Base-by-base conservation (phyloP, 2,888 invertebrate species). In the Pristionchus japonicus region DNA sequence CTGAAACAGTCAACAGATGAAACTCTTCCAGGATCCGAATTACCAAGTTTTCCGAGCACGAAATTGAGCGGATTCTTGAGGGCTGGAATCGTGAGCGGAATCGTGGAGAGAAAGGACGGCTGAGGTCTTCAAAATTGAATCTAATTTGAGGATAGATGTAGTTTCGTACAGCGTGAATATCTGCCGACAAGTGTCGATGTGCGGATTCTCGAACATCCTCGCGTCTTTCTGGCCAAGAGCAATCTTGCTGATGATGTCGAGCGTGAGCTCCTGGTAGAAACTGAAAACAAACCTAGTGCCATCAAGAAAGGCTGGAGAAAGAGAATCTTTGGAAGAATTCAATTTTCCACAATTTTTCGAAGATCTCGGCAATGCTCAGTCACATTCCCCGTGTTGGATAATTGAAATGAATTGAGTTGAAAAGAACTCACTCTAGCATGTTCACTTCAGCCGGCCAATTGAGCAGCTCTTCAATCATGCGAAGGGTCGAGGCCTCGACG, bases 191-290 rank as follows among this genome's bases (percentile, higher is more conserved):
- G 88, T 40, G 17, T 90, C 84, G 6, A 89, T 47, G 1, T 64
- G 64, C 3, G 70, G 64, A 85, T 91, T 91, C 11, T 89, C 87
- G 64, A 92, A 92, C 87, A 89, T 85, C 34, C 88, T 88, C 0
- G 88, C 88, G 9, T 89, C 82, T 27, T 88, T 87, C 77, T 92
- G 90, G 2, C 92, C 92, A 89, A 92, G 90, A 3, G 91, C 91
- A 15, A 92, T 85, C 9, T 91, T 85, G 15, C 89, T 89, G 47
- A 92, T 91, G 17, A 92, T 88, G 67, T 92, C 92, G n/a, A 90
- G 89, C 0, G 92, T 91, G 84, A 88, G 89, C 86, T 92, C 91
- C 88, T 92, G 91, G 88, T 85, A 92, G 84, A 89, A 90, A 20
- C 89, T 90, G 47, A 70, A 91, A 57, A 3, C 13, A 15, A 77